Percentiles rank a stretch among this genome's conserved stretches.
phyloP scores from a whole-genome alignment of 2,888 invertebrate genomes.

The Agonopterix arenella region DNA sequence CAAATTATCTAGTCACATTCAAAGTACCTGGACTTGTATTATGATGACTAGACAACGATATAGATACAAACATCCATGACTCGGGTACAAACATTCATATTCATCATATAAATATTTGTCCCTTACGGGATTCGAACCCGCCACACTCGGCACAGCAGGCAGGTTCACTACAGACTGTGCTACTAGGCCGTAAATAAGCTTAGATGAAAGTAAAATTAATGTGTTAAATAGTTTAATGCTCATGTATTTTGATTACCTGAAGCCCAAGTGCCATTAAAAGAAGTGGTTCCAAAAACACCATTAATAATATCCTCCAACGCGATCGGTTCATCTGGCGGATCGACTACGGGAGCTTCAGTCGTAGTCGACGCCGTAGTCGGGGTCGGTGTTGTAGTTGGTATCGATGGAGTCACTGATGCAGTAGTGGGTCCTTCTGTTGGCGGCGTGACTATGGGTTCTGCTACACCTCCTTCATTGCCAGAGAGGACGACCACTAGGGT shows the following conservation, averaged over 20 bases:
- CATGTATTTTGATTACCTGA: conserved; percentile 70
- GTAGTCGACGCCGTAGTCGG: conserved; percentile 18
- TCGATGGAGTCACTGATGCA: neutral
- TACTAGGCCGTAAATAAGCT: no score
- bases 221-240: no score
- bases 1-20: no score
- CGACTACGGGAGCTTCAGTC: conserved; percentile 11
- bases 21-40: no score
- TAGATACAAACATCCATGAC: no score
- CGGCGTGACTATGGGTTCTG: conserved; percentile 37
- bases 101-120: no score
- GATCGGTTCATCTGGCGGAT: conserved; percentile 43
- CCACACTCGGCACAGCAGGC: no score
- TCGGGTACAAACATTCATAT: no score
- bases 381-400: conserved; percentile 17
- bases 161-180: no score
- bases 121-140: no score
- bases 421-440: conserved; percentile 16
- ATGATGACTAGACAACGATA: no score
- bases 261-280: conserved; percentile 90
- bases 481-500: conserved; percentile 77
- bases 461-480: conserved; percentile 40
- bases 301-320: conserved; percentile 84
- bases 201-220: no score
- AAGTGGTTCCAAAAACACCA: conserved; percentile 79